Evolutionary conservation across 2,888 invertebrate genomes (phyloP), one percentile per base, ranked within the genome.

Genomic region (Drosophila koepferae): DNA sequence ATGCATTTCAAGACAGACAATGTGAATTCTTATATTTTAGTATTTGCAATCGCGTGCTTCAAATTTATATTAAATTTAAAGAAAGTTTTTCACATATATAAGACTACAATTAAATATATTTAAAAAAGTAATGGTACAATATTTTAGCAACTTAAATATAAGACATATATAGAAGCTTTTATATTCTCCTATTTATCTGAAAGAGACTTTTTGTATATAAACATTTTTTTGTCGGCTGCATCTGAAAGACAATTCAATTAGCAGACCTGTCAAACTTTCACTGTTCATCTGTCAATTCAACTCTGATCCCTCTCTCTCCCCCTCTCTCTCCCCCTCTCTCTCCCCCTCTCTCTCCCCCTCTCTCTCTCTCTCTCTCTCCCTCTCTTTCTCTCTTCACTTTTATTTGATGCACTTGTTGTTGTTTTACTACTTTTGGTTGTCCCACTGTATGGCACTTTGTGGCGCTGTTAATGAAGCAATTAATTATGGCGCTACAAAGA

Each of bases 261-360:
- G 91, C 90, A 79, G 79, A 72, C 55, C 87, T 87, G 90, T 91
- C 91, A 90, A 91, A 89, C 81, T 80, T 82, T 77, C 82, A 80
- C 72, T 77, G 76, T 81, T 66, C 23, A 48, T 59, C 53, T 60
- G 41, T 63, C 66, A 56, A 28, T 77, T 69, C 61, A 58, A 63
- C 66, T 63, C 63, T 44, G 55, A 38, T 20, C 49, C 54, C 38
- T 59, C 18, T 28, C 34, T 62, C 51, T 48, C 55, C 40, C 56
- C 10, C 34, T 34, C 34, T 34, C 34, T 9, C 34, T 34, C 34
- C 2, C 34, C 9, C 64, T 64, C 38, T 59, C 28, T 64, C n/a
- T n/a, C n/a, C n/a, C 49, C 54, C 38, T 59, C 18, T 28, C 34
- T 62, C 51, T 48, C 55, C 40, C 56, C 10, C 34, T 34, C 34